Conservation (phyloP, 2,888 invertebrate genomes). For the Dolomedes plantarius region DNA sequence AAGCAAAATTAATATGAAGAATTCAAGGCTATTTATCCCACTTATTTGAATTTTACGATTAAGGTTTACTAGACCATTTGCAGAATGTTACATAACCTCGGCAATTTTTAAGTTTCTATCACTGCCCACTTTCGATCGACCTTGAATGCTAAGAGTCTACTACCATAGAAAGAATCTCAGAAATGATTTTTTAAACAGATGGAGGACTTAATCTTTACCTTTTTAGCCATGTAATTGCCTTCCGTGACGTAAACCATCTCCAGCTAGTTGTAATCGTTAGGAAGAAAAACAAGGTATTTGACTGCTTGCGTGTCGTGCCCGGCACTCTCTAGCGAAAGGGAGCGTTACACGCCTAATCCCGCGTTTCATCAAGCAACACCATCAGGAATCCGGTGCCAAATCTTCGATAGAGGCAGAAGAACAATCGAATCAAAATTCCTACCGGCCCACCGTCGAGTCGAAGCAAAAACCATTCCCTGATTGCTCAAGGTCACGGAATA, state of each 20-base stretch:
- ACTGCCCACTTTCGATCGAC: too few relatives aligned
- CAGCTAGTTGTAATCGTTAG: not conserved
- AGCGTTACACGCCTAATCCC: not conserved
- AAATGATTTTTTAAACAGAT: too few relatives aligned
- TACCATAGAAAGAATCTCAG: too few relatives aligned
- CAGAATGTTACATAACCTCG: too few relatives aligned
- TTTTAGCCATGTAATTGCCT: not conserved
- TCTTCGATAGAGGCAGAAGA: not conserved
- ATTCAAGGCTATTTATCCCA: too few relatives aligned
- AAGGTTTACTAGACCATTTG: too few relatives aligned
- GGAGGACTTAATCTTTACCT: not conserved
- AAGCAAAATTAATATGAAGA: too few relatives aligned
- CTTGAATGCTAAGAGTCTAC: too few relatives aligned
- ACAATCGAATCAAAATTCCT: not conserved
- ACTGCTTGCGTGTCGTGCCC: not conserved
- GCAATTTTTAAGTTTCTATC: too few relatives aligned
- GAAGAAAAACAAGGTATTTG: not conserved
- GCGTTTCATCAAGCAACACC: not conserved
- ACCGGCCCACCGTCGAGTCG: not conserved
- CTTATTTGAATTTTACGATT: too few relatives aligned
- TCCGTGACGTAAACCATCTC: not conserved
- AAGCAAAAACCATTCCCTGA: slow-evolving; percentile 23
- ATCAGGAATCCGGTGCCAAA: not conserved
- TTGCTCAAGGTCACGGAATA: slow-evolving; percentile 63
- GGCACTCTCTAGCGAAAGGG: not conserved